These are phyloP conservation scores for Pelecanoides urinatrix DNA, from an alignment of 2,113 vertebrate species.

Conservation along the genomic window DNA sequence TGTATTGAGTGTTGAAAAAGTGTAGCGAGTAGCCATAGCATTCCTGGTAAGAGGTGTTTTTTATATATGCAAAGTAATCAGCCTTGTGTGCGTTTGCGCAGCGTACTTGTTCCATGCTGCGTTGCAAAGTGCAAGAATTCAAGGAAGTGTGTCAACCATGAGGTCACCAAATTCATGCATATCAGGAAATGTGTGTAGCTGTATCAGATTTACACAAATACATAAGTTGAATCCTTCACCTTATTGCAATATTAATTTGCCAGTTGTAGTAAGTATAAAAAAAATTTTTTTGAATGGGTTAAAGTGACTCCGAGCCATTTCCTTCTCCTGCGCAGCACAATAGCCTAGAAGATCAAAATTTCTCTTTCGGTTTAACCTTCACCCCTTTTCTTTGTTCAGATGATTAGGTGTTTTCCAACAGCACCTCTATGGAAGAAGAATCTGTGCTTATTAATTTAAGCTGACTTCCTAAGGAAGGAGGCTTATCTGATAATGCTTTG, in stretches of 20 bases:
- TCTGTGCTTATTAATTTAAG: constrained; percentile 23
- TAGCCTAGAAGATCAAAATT: not conserved
- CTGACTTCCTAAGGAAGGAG: constrained; percentile 56
- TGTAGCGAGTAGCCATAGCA: not conserved
- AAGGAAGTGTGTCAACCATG: not conserved
- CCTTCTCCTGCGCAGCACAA: not conserved
- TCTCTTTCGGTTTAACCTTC: constrained; percentile 36
- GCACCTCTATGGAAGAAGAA: not conserved
- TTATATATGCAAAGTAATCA: not conserved
- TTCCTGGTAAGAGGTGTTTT: not conserved
- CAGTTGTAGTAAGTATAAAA: not conserved
- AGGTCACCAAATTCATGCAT: not conserved
- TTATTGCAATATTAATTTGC: not conserved
- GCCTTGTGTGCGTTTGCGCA: not conserved
- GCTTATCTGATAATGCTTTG: constrained; percentile 14
- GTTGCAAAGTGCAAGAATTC: not conserved
- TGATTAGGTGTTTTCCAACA: constrained; percentile 58
- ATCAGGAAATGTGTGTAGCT: constrained; percentile 21
- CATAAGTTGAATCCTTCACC: not conserved
- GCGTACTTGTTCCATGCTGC: not conserved
- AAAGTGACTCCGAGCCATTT: not conserved
- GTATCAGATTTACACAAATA: not conserved
- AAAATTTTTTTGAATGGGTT: constrained; percentile 28
- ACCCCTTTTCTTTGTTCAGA: constrained; percentile 38
- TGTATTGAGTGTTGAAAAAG: not conserved